Evolutionary conservation across 1,140 invertebrate genomes (phyloP), one percentile per base, ranked within the genome.

Genomic region (Palaemon carinicauda): DNA sequence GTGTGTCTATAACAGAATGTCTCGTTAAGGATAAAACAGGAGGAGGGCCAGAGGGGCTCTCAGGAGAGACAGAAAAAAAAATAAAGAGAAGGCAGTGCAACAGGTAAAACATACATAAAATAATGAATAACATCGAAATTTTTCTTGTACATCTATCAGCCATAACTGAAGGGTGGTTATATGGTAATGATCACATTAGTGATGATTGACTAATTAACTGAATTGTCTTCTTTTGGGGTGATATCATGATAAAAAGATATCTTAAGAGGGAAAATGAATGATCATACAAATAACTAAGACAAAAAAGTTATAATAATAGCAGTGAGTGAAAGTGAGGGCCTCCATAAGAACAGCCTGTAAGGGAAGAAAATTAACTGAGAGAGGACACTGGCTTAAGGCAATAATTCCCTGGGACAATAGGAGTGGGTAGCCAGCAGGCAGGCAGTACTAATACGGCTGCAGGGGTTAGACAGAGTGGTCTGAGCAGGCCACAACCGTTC

Each of bases 1-100:
- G 94, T 92, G 94, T 93, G 92, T 93, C 95, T 96, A 95, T 92
- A 88, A 90, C 69, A 89, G 85, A 89, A 88, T 89, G 87, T 80
- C 84, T 88, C 80, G 82, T 89, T 88, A 88, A 88, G 80, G 78
- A 80, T 78, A 77, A 78, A 88, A 60, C 79, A 74, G 71, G 31
- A 41, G 41, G 60, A 75, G 87, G 83, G 87, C 87, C 77, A 60
- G 19, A 69, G 69, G 79, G 87, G 83, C 87, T 87, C 83, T 89
- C 80, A 69, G 77, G 82, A 87, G 79, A 84, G 90, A 89, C 80
- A 75, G 74, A 88, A 77, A 82, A 41, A 82, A 41, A 41, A 41
- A 41, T 3, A 3, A 41, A 41, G 5, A 7, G 5, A 41, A 41
- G 41, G 88, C 71, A 90, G 86, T 88, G 86, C 88, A 90, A 89